These are phyloP conservation scores for Patiria miniata DNA, from an alignment of 35 echinoderm and acorn worm genomes.

Conservation along the genomic window DNA sequence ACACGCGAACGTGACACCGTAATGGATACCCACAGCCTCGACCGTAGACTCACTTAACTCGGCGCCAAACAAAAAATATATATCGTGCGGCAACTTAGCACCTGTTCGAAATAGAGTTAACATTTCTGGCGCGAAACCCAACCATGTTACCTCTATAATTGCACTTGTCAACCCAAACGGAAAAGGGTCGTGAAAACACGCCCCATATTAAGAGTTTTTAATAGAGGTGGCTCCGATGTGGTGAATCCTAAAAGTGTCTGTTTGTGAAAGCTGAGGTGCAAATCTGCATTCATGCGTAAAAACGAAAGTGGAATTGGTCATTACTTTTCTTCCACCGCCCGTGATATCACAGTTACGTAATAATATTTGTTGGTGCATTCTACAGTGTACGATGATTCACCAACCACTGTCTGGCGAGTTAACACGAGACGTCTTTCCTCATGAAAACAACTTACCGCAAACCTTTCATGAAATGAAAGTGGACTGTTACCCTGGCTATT, in stretches of 20 bases:
- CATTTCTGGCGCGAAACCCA: constrained; percentile 12
- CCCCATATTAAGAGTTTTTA: too few species aligned
- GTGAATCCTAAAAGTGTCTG: too few species aligned
- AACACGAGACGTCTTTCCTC: too few species aligned
- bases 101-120: not conserved
- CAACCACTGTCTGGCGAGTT: too few species aligned
- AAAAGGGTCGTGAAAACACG: not conserved
- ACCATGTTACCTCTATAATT: not conserved
- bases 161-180: constrained; percentile 9
- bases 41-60: not conserved
- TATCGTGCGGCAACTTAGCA: not conserved
- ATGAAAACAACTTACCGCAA: not conserved
- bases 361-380: constrained; percentile 17
- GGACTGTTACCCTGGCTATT: not conserved
- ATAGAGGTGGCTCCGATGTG: too few species aligned
- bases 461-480: constrained; percentile 8
- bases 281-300: not conserved
- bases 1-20: not conserved
- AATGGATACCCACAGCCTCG: not conserved
- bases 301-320: constrained; percentile 2
- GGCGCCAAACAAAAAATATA: not conserved
- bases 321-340: not conserved
- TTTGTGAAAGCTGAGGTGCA: too few species aligned
- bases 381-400: not conserved
- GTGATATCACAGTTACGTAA: constrained; percentile 14